phyloP scores from a whole-genome alignment of 92 coral and sea anemone genomes.

The Porites evermanni region DNA sequence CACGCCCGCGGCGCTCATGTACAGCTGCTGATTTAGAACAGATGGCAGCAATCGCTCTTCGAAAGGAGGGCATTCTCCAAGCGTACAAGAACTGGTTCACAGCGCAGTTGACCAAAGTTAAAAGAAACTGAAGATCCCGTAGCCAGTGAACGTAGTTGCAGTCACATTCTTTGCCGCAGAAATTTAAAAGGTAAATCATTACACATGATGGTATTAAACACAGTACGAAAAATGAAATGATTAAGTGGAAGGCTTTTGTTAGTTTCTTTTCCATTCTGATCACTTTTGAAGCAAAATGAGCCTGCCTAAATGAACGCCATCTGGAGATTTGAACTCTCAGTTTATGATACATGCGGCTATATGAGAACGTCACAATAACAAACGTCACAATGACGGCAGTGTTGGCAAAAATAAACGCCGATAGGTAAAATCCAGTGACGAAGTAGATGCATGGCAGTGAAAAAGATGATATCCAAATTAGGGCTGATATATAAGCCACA shows the following conservation, averaged over 20 bases:
- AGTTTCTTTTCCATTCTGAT: slow-evolving; percentile 64
- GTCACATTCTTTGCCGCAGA: slow-evolving; percentile 60
- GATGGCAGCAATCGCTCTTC: slow-evolving; percentile 56
- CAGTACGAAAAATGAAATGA: slow-evolving; percentile 67
- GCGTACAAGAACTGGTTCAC: slow-evolving; percentile 85
- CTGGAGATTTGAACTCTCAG: slow-evolving; percentile 75
- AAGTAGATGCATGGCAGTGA: slow-evolving; percentile 70
- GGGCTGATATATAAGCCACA: slow-evolving; percentile 38
- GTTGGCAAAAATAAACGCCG: slow-evolving; percentile 81
- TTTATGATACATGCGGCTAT: slow-evolving; percentile 74
- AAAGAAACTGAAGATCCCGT: slow-evolving; percentile 73
- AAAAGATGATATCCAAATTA: slow-evolving; percentile 63
- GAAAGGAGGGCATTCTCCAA: slow-evolving; percentile 74
- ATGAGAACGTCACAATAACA: slow-evolving; percentile 69
- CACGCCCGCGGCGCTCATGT: background rate
- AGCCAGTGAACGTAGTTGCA: slow-evolving; percentile 79
- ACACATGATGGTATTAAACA: slow-evolving; percentile 77
- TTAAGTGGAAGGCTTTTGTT: slow-evolving; percentile 64
- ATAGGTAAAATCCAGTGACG: slow-evolving; percentile 70
- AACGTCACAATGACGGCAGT: slow-evolving; percentile 70
- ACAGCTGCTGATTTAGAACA: background rate
- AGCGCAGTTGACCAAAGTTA: slow-evolving; percentile 81
- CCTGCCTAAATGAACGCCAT: slow-evolving; percentile 68
- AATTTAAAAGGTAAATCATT: slow-evolving; percentile 74
- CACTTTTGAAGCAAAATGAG: slow-evolving; percentile 60